Base-by-base conservation (phyloP, 2,797 vertebrate species). In the Brotula barbata region DNA sequence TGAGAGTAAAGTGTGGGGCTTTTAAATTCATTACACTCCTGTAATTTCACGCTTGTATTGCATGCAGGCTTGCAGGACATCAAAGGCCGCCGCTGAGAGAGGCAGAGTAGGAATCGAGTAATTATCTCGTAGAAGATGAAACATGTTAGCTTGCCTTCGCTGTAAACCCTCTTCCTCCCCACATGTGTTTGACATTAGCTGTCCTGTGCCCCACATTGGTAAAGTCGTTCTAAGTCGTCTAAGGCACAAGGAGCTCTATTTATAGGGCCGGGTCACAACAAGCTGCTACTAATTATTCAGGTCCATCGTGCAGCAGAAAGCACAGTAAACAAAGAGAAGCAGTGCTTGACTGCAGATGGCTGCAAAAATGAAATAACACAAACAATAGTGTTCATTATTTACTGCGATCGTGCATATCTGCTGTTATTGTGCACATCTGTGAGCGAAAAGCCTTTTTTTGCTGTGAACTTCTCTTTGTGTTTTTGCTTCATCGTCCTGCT, bases 151-250 rank as follows among this genome's bases (percentile, higher is more conserved):
- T 75, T 22, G 68, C 68, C 68, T 74, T 72, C 16, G 40, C 58
- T 74, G 68, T 63, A 65, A 80, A 84, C 39, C 65, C 58, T 67
- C 64, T 81, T 81, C 62, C 70, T 71, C 59, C 25, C 44, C 66
- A 82, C 88, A 89, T 82, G 67, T 88, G 86, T 85, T 89, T 78
- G 71, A 73, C 80, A 89, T 91, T 86, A 89, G 53, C 61, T 31
- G 39, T 71, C 62, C 80, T 60, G 74, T 77, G 82, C 50, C 71
- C 77, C 75, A 71, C 77, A 77, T 77, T 82, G 69, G 75, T 75
- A 53, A 68, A 86, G 80, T 77, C 78, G 41, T 82, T 72, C 52
- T 58, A 25, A 65, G 74, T 82, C 61, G 73, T 68, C 66, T 54
- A 43, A 82, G 58, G 79, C 74, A 60, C 63, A 66, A 69, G 68